phyloP scores from a whole-genome alignment of 2,113 vertebrate genomes.

The Hypomesus transpacificus region DNA sequence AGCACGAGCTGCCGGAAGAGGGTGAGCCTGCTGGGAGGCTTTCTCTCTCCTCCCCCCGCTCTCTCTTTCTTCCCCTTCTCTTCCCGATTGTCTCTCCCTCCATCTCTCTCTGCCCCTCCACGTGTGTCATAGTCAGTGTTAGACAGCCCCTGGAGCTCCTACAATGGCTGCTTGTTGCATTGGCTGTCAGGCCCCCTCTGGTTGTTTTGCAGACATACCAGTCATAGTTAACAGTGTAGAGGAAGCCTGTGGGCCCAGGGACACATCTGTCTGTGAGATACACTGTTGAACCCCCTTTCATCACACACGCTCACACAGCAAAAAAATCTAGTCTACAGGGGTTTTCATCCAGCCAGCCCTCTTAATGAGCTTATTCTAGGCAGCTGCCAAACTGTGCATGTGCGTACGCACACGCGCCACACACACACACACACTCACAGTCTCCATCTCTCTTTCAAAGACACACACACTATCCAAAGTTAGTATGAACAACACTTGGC shows the following conservation, averaged over 20 bases:
- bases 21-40: constrained; percentile 75
- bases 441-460: no score
- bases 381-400: constrained; percentile 18
- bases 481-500: background rate
- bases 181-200: constrained; percentile 75
- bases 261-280: constrained; percentile 59
- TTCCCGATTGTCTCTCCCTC: constrained; percentile 4
- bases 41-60: background rate
- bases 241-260: constrained; percentile 58
- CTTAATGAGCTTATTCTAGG: constrained; percentile 29
- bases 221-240: constrained; percentile 64
- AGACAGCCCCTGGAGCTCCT: constrained; percentile 47
- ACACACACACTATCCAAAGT: background rate
- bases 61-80: background rate
- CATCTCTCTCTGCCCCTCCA: constrained; percentile 66
- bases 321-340: constrained; percentile 73
- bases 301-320: constrained; percentile 62
- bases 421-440: constrained; percentile 12
- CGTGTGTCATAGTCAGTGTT: constrained; percentile 19
- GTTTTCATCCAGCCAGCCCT: constrained; percentile 14
- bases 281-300: constrained; percentile 44
- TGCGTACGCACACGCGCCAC: constrained; percentile 11
- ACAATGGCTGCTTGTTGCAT: constrained; percentile 81
- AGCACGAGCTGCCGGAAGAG: constrained; percentile 87
- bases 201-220: constrained; percentile 82